These are phyloP conservation scores for Bimastos eiseni DNA, from an alignment of 2,888 invertebrate genomes.

Conservation along the genomic window DNA sequence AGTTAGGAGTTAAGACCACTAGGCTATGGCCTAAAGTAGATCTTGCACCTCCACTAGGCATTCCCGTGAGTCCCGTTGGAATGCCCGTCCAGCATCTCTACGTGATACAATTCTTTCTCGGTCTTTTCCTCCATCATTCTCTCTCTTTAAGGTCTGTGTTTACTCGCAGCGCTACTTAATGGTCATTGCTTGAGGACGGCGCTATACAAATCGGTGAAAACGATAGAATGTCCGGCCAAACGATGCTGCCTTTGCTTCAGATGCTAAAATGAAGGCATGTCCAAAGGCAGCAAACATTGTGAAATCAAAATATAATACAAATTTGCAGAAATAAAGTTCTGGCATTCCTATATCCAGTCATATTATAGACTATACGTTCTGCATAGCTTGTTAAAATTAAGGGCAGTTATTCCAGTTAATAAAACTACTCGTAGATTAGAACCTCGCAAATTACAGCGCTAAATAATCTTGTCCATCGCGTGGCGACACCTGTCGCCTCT, in stretches of 20 bases:
- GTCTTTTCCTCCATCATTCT: too few relatives aligned
- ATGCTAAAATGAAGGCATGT: not conserved
- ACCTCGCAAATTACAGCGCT: conserved; percentile 66
- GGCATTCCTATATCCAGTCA: not conserved
- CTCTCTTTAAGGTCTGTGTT: too few relatives aligned
- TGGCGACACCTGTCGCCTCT: conserved; percentile 64
- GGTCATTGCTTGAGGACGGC: too few relatives aligned
- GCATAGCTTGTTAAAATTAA: not conserved
- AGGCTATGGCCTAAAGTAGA: too few relatives aligned
- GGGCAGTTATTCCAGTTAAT: not conserved
- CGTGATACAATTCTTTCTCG: too few relatives aligned
- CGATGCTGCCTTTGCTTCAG: not conserved
- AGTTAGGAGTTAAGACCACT: too few relatives aligned
- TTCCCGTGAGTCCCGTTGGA: too few relatives aligned
- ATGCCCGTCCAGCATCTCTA: too few relatives aligned
- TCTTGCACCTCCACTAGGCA: too few relatives aligned
- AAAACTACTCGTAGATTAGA: conserved; percentile 58
- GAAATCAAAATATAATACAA: not conserved
- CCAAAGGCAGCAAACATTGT: not conserved
- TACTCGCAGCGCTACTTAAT: too few relatives aligned
- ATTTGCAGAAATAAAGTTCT: not conserved
- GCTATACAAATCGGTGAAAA: too few relatives aligned
- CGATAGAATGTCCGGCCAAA: too few relatives aligned
- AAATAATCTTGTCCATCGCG: conserved; percentile 64
- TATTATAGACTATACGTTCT: not conserved